phyloP scores from a whole-genome alignment of 2,888 invertebrate genomes.

The Machimus rusticus region DNA sequence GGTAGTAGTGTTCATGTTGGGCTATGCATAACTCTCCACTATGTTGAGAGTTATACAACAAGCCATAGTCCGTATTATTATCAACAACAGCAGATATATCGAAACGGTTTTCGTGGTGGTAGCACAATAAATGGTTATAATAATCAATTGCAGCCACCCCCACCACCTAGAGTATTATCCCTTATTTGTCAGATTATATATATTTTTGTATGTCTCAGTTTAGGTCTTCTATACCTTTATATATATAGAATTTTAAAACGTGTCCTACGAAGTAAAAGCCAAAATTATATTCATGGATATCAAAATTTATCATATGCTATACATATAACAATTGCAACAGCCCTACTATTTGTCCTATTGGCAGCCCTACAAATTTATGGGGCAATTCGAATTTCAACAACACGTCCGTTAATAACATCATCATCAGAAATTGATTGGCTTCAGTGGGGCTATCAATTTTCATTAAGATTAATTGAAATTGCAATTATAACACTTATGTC shows the following conservation, averaged over 20 bases:
- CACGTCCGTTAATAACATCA: conserved; percentile 57
- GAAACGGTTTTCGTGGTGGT: not conserved
- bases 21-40: conserved; percentile 83
- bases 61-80: conserved; percentile 57
- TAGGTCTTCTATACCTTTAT: conserved; percentile 86
- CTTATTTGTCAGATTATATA: conserved; percentile 86
- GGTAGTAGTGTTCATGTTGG: conserved; percentile 81
- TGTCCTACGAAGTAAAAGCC: conserved; percentile 77
- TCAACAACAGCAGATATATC: conserved; percentile 50
- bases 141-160: conserved; percentile 52
- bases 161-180: conserved; percentile 69
- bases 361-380: conserved; percentile 87
- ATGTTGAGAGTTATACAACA: conserved; percentile 69
- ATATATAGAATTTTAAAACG: conserved; percentile 80
- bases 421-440: conserved; percentile 79
- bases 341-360: conserved; percentile 82
- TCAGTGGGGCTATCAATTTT: conserved; percentile 91
- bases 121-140: conserved; percentile 39
- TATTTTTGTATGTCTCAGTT: conserved; percentile 81
- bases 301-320: conserved; percentile 87
- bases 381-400: conserved; percentile 69
- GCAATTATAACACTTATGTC: conserved; percentile 85
- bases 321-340: conserved; percentile 87
- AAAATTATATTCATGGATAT: conserved; percentile 80
- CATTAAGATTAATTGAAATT: conserved; percentile 83